Base-by-base conservation (phyloP, 2,888 invertebrate species). In the Cistogaster globosa region DNA sequence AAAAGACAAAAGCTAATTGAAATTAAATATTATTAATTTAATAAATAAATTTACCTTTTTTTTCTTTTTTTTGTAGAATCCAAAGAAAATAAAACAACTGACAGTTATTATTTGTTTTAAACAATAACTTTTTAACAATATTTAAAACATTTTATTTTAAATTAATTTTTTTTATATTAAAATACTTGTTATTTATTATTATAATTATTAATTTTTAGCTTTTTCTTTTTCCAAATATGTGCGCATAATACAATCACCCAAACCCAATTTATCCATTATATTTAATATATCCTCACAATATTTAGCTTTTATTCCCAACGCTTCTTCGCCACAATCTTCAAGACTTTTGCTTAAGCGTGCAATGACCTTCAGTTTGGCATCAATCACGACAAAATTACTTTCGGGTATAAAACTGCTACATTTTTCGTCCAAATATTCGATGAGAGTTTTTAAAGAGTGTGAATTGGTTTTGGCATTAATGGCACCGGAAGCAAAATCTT, bases 211-310 rank as follows among this genome's bases (percentile, higher is more conserved):
- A 20, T 11, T 26, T 32, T n/a, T 88, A 14, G 51, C 83, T 76
- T 89, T 87, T 68, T 88, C 87, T 14, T 87, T 87, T 86, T 91
- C 91, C 85, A 92, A 62, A 86, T 91, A 91, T 9, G 88, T 87
- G 71, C 92, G 91, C 88, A 93, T 86, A 42, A 90, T 87, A 67
- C 92, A 92, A 72, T 92, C 92, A 16, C 93, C 93, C 87, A 91
- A 81, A 0, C 90, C 89, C 77, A 93, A 84, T 85, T 91, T 90
- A 53, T 92, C 91, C 88, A 93, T 89, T 11, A 92, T 87, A 69
- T 89, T 86, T 77, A 91, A 88, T 9, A 93, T 89, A 82, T 92
- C 92, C 14, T 89, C 88, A 77, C 92, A 90, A 84, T 90, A 93
- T 78, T 90, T 89, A 36, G 88, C 88, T 18, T 90, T 90, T 4